phyloP scores from a whole-genome alignment of 2,797 vertebrate genomes.

The Okamejei kenojei region DNA sequence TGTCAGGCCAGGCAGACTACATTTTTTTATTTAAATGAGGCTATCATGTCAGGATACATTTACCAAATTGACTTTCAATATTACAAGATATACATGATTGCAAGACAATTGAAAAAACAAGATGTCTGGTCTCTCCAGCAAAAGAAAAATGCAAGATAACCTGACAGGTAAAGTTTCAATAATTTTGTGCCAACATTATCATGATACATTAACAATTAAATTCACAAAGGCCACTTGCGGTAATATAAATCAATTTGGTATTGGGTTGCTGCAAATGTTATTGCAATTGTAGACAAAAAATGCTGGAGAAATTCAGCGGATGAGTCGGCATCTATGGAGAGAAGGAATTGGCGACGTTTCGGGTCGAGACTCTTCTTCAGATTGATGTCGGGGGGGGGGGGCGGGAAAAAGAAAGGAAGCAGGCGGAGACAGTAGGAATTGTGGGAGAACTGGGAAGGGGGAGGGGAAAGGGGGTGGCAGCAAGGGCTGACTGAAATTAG shows the following conservation, averaged over 20 bases:
- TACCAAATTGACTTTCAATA: background rate
- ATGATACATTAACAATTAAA: background rate
- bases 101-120: background rate
- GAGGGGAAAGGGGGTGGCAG: too few species aligned
- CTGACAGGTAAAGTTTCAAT: background rate
- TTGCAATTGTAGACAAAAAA: background rate
- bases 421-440: too few species aligned
- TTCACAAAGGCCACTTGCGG: background rate
- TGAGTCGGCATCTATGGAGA: too few species aligned
- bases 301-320: too few species aligned
- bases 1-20: background rate
- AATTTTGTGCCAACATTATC: background rate
- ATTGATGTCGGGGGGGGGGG: too few species aligned
- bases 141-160: background rate
- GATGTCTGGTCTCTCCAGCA: background rate
- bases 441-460: too few species aligned
- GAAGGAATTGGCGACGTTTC: too few species aligned
- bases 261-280: background rate
- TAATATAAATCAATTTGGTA: background rate
- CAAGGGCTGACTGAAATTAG: too few species aligned
- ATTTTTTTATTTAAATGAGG: background rate
- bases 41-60: background rate
- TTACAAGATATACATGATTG: background rate
- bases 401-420: too few species aligned
- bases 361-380: too few species aligned